Percentiles rank a stretch among this genome's conserved stretches.
phyloP scores from a whole-genome alignment of 1,140 invertebrate species.

The Neuroterus valhalla region DNA sequence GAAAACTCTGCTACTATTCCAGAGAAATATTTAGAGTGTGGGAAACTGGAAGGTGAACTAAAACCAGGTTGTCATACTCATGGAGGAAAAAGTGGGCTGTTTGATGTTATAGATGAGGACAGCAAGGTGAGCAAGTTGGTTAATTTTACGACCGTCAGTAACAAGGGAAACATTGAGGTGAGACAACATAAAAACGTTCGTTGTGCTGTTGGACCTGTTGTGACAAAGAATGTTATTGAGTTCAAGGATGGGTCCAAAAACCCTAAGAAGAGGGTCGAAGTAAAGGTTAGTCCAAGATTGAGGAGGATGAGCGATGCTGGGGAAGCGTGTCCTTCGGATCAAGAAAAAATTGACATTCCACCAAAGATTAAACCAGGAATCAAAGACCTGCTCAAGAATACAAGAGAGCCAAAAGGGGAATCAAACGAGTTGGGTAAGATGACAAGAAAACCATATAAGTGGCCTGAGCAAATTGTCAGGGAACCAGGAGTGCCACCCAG shows the following conservation, averaged over 20 bases:
- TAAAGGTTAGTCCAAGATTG: conserved; percentile 53
- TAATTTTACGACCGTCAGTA: conserved; percentile 43
- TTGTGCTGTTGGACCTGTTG: conserved; percentile 52
- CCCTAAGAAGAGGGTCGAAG: conserved; percentile 51
- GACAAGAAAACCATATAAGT: no score
- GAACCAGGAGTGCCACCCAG: no score
- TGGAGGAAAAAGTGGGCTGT: conserved; percentile 36
- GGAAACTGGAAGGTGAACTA: conserved; percentile 45
- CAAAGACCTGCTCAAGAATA: no score
- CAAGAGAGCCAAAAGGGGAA: no score
- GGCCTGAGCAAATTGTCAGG: no score
- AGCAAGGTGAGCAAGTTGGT: conserved; percentile 48
- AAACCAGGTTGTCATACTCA: conserved; percentile 28
- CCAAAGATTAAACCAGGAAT: neutral
- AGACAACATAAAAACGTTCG: conserved; percentile 47
- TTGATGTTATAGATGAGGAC: conserved; percentile 51
- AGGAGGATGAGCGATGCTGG: neutral
- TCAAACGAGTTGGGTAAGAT: no score
- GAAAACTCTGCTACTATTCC: conserved; percentile 57
- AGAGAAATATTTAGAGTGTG: conserved; percentile 50
- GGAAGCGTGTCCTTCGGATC: neutral
- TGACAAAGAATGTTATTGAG: conserved; percentile 49
- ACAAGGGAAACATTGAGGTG: conserved; percentile 30
- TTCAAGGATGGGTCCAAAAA: conserved; percentile 39
- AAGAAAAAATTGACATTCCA: neutral